Evolutionary conservation across 64 coral and sea anemone species (phyloP), one percentile per base, ranked within the genome.

Genomic region (Platygyra sinensis): DNA sequence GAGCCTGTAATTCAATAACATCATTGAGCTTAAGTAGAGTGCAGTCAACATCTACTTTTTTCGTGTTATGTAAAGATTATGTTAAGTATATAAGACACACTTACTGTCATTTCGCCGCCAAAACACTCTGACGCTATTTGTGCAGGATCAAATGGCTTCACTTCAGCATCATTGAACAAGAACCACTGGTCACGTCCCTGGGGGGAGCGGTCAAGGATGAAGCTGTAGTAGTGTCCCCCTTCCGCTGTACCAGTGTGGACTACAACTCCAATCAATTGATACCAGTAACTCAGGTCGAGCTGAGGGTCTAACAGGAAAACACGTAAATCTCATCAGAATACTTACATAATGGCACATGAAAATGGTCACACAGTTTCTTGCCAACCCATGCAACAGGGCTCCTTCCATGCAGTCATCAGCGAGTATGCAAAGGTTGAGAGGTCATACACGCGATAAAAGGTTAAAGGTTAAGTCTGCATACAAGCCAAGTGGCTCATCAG

Each of bases 21-120:
- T n/a, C n/a, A n/a, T n/a, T n/a, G n/a, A n/a, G n/a, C n/a, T n/a
- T n/a, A n/a, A n/a, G n/a, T n/a, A n/a, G n/a, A n/a, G n/a, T n/a
- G 10, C 54, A 57, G 10, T 12, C 54, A 57, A 57, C 8, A 16
- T 12, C 15, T 16, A 16, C 54, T 57, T 15, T 16, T 57, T 16
- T 15, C 32, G 11, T 67, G 63, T 22, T 24, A 67, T 24, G 63
- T 8, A 2, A 10, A 67, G 4, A n/a, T n/a, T n/a, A 36, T 36
- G 33, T 3, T 36, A 60, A 63, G 9, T 36, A 65, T 19, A 20
- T 8, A 22, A 17, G 18, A 18, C 10, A 90, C 9, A 30, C 77
- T 80, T 91, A 99, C 97, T 83, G 93, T 99, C 97, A 99, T 99
- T 91, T 99, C 97, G 24, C 97, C 97, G 57, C 97, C 97, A 88